Conservation (phyloP, 30 jellyfish, hydroid and myxozoan species). For the Calvadosia cruxmelitensis region DNA sequence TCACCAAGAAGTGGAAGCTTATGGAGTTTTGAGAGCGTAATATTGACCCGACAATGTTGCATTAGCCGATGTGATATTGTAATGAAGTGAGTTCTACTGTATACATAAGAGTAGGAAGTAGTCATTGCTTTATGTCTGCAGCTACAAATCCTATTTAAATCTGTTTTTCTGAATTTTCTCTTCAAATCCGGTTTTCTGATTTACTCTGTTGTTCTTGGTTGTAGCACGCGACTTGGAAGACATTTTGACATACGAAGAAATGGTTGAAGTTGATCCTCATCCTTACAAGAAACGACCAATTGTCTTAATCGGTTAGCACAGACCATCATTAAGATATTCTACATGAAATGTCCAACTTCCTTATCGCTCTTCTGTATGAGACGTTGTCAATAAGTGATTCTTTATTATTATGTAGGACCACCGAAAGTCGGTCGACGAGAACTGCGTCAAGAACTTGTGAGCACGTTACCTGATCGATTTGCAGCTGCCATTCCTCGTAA, state of each 20-base stretch:
- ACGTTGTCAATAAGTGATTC: neutral
- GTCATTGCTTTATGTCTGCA: neutral
- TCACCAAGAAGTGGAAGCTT: no score
- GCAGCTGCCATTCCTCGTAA: slow-evolving; percentile 93
- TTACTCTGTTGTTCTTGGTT: neutral
- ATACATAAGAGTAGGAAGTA: neutral
- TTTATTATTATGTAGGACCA: slow-evolving; percentile 44
- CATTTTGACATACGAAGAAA: slow-evolving; percentile 80
- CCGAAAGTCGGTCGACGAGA: slow-evolving; percentile 94
- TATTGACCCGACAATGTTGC: no score
- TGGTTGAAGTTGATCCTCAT: slow-evolving; percentile 74
- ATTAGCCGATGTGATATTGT: no score
- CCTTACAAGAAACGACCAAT: slow-evolving; percentile 65
- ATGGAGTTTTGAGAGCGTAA: no score
- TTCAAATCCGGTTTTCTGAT: neutral
- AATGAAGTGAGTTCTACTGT: no score
- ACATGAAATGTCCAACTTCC: neutral
- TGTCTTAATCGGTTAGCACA: slow-evolving; percentile 62
- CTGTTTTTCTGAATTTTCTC: no score
- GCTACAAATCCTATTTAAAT: neutral
- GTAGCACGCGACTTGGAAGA: slow-evolving; percentile 55
- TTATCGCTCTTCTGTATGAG: neutral
- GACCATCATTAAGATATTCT: neutral
- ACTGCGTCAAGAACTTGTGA: slow-evolving; percentile 49
- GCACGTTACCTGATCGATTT: slow-evolving; percentile 42